A percentile compares a stretch with the other conserved stretches of the same genome.
phyloP scores from a whole-genome alignment of 1,140 invertebrate genomes.

The Triops longicaudatus region DNA sequence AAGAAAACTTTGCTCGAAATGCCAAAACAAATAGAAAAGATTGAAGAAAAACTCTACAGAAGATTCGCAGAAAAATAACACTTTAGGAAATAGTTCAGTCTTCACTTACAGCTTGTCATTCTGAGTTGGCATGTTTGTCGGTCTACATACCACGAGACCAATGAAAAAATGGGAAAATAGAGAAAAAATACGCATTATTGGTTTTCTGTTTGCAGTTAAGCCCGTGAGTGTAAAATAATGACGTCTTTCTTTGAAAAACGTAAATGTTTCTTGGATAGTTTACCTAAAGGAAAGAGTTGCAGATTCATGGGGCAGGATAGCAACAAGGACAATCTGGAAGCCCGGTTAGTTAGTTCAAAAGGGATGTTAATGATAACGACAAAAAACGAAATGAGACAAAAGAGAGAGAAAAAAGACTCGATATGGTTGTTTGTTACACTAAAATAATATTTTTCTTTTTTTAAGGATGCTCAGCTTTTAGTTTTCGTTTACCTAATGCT shows the following conservation, averaged over 20 bases:
- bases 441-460: no score
- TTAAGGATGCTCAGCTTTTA: neutral
- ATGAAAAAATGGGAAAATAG: neutral
- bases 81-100: neutral
- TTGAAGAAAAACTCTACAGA: neutral
- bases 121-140: slow-evolving; percentile 42
- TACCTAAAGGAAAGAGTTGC: slow-evolving; percentile 41
- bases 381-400: neutral
- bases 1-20: neutral
- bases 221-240: neutral
- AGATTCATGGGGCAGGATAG: slow-evolving; percentile 45
- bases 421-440: no score
- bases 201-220: neutral
- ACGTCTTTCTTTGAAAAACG: neutral
- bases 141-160: slow-evolving; percentile 31
- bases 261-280: neutral
- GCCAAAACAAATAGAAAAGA: neutral
- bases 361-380: neutral
- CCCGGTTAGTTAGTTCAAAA: neutral
- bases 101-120: slow-evolving; percentile 45
- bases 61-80: neutral
- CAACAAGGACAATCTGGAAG: slow-evolving; percentile 40
- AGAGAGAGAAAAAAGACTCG: slow-evolving; percentile 19
- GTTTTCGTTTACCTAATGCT: slow-evolving; percentile 39
- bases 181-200: neutral